Evolutionary conservation across 1,140 invertebrate species (phyloP).

Genomic region (Thaumatotibia leucotreta): DNA sequence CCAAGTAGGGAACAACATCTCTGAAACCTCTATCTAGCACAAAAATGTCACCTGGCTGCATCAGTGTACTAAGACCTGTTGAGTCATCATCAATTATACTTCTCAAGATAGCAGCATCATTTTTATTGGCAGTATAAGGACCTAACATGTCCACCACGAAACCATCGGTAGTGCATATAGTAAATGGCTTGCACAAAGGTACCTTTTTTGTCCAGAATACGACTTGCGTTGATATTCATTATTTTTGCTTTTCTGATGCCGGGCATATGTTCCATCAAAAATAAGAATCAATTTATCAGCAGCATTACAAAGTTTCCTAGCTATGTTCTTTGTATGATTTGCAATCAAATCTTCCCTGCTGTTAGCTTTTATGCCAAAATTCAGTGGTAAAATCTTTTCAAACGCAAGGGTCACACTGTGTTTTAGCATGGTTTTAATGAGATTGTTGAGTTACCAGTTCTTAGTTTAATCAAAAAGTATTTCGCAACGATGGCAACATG

Average conservation of each 20-base stretch:
- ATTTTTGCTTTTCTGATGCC: not conserved
- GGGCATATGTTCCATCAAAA: not conserved
- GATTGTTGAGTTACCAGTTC: too few relatives aligned
- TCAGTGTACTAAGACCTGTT: not conserved
- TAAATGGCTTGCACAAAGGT: not conserved
- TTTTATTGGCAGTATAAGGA: not conserved
- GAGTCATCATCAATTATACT: not conserved
- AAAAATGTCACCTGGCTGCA: not conserved
- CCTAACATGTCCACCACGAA: not conserved
- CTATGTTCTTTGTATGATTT: not conserved
- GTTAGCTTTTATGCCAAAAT: not conserved
- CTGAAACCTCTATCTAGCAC: not conserved
- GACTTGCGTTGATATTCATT: not conserved
- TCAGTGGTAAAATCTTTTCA: not conserved
- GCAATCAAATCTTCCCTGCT: not conserved
- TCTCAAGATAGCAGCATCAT: not conserved
- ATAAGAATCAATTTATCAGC: not conserved
- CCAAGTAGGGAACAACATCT: not conserved
- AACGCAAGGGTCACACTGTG: not conserved
- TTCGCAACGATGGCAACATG: too few relatives aligned
- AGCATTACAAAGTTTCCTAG: not conserved
- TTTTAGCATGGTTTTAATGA: too few relatives aligned
- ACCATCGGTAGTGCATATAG: not conserved
- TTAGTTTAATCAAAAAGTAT: too few relatives aligned
- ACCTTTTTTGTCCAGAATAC: not conserved